phyloP scores from a whole-genome alignment of 2,113 vertebrate genomes.

The Bubo blakistoni region DNA sequence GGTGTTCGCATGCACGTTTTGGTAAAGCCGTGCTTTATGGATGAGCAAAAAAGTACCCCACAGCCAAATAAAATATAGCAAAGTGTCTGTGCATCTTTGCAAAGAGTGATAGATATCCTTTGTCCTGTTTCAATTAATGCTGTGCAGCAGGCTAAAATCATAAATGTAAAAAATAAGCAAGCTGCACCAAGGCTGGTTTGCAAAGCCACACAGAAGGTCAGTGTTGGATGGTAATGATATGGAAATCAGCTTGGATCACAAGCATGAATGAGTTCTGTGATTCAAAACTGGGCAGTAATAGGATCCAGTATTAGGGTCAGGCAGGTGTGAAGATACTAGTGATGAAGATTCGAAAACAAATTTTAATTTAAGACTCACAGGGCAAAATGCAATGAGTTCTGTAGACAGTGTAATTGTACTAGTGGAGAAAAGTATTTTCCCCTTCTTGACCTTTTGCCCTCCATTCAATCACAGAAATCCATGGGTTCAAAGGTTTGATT shows the following conservation, averaged over 20 bases:
- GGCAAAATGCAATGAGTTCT: not conserved
- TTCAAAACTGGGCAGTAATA: conserved; percentile 4
- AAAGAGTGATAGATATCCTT: not conserved
- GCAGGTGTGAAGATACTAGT: not conserved
- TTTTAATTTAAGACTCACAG: not conserved
- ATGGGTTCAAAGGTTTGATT: conserved; percentile 8
- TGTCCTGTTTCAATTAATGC: not conserved
- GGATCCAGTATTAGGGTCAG: conserved; percentile 3
- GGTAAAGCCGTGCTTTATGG: not conserved
- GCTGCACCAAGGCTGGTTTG: not conserved
- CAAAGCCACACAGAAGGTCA: not conserved
- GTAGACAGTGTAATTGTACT: not conserved
- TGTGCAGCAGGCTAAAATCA: not conserved
- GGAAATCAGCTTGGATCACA: not conserved
- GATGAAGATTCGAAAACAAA: conserved; percentile 22
- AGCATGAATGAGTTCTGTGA: not conserved
- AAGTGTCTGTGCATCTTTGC: not conserved
- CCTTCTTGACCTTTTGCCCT: not conserved
- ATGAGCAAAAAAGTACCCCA: not conserved
- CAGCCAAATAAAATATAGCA: not conserved
- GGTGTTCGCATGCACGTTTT: rapidly evolving
- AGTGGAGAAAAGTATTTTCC: conserved; percentile 5
- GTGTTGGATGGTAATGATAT: not conserved
- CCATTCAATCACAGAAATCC: conserved; percentile 5
- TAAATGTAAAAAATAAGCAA: not conserved